A percentile compares a stretch with the other conserved stretches of the same genome.
phyloP scores from a whole-genome alignment of 2,797 vertebrate genomes.

The Oophaga sylvatica region DNA sequence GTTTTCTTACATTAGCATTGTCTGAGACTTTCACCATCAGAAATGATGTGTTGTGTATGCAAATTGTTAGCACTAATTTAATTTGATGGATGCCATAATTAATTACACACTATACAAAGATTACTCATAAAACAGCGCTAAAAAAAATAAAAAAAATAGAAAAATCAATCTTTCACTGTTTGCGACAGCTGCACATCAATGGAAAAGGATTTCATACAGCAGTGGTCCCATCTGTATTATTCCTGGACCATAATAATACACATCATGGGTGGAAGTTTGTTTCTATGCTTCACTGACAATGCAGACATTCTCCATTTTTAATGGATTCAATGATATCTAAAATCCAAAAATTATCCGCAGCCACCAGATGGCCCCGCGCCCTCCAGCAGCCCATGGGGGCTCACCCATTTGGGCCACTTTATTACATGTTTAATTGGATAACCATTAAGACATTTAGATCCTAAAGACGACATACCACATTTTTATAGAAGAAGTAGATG shows the following conservation, averaged over 20 bases:
- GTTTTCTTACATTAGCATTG: conserved; percentile 26
- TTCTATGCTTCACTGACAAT: not conserved
- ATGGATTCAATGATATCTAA: not conserved
- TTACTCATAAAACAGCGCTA: conserved; percentile 40
- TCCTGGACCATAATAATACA: not conserved
- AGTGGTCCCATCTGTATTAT: not conserved
- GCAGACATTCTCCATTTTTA: not conserved
- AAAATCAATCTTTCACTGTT: not conserved
- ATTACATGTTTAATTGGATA: not conserved
- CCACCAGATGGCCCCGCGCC: not conserved
- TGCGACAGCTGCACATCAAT: conserved; percentile 27
- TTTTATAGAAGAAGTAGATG: conserved; percentile 97
- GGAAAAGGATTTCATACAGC: not conserved
- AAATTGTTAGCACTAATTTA: conserved; percentile 44
- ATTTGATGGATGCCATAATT: conserved; percentile 50
- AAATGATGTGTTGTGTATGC: conserved; percentile 51
- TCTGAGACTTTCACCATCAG: conserved; percentile 13
- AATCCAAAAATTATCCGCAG: not conserved
- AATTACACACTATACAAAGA: conserved; percentile 39
- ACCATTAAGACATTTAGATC: not conserved
- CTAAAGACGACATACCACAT: conserved; percentile 81
- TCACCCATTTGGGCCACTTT: too few species aligned
- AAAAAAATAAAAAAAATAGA: not conserved
- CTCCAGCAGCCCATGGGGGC: too few species aligned
- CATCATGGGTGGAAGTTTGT: not conserved